Percentiles rank a stretch among this genome's conserved stretches.
phyloP scores from a whole-genome alignment of 2,888 invertebrate species.

The Pomacea canaliculata region DNA sequence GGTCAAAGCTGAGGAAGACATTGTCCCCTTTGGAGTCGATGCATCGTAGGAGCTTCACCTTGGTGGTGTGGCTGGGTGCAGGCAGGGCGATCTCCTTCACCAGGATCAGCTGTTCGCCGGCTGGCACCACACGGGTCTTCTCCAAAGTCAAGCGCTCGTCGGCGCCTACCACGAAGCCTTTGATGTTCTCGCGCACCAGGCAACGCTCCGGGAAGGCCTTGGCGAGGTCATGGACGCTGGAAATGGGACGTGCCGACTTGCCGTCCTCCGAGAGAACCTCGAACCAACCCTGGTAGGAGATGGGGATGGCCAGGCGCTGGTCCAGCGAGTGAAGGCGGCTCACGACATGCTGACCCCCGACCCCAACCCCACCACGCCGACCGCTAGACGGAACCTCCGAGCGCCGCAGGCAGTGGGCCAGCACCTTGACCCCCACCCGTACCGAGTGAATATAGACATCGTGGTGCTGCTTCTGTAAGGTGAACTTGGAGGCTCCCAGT shows the following conservation, averaged over 20 bases:
- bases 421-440: constrained; percentile 81
- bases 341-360: constrained; percentile 5
- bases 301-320: constrained; percentile 86
- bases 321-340: constrained; percentile 49
- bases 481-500: constrained; percentile 84
- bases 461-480: constrained; percentile 76
- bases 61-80: constrained; percentile 41
- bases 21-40: constrained; percentile 87
- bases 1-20: constrained; percentile 85
- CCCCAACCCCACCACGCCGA: constrained; percentile 30
- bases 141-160: constrained; percentile 60
- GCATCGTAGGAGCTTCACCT: constrained; percentile 82
- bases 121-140: constrained; percentile 51
- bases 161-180: constrained; percentile 56
- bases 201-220: constrained; percentile 73
- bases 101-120: constrained; percentile 66
- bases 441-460: constrained; percentile 85
- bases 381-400: constrained; percentile 40
- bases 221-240: constrained; percentile 87
- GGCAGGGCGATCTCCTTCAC: constrained; percentile 55
- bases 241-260: constrained; percentile 88
- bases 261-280: constrained; percentile 95
- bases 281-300: constrained; percentile 91
- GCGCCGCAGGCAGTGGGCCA: constrained; percentile 57
- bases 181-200: constrained; percentile 78